Conservation (phyloP, 2,113 vertebrate species). For the Paracanthobrama guichenoti region DNA sequence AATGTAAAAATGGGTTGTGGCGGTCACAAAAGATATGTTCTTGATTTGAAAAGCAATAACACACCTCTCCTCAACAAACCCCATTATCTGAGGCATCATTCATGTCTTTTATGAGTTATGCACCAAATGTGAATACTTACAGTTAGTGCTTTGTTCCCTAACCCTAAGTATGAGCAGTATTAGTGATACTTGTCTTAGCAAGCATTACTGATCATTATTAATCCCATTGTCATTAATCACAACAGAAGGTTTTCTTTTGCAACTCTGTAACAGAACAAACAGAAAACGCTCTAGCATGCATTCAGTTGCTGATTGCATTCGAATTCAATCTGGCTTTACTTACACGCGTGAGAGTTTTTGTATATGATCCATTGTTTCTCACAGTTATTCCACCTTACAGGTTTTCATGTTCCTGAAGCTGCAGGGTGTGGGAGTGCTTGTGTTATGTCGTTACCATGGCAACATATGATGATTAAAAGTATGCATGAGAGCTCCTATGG, state of each 20-base stretch:
- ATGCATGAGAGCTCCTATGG: constrained; percentile 21
- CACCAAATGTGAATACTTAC: background rate
- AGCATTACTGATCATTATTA: background rate
- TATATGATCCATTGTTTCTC: constrained; percentile 17
- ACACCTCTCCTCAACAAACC: background rate
- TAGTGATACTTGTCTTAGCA: background rate
- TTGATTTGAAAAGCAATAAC: background rate
- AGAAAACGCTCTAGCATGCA: background rate
- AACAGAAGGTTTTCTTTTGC: background rate
- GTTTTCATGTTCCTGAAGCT: constrained; percentile 29
- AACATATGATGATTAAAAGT: constrained; percentile 46
- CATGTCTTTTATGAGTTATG: background rate
- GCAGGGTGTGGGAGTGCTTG: constrained; percentile 40
- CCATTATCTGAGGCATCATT: background rate
- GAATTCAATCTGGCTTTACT: background rate
- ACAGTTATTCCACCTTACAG: background rate
- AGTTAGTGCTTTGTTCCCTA: background rate
- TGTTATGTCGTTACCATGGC: constrained; percentile 47
- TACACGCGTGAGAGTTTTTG: background rate
- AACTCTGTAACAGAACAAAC: background rate
- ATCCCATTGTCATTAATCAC: background rate
- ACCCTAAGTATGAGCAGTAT: background rate
- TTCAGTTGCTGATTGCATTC: background rate
- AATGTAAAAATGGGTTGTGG: too few species aligned
- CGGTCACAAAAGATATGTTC: too few species aligned